These are phyloP conservation scores for Trichonephila inaurata DNA, from an alignment of 1,140 invertebrate genomes.

Conservation along the genomic window DNA sequence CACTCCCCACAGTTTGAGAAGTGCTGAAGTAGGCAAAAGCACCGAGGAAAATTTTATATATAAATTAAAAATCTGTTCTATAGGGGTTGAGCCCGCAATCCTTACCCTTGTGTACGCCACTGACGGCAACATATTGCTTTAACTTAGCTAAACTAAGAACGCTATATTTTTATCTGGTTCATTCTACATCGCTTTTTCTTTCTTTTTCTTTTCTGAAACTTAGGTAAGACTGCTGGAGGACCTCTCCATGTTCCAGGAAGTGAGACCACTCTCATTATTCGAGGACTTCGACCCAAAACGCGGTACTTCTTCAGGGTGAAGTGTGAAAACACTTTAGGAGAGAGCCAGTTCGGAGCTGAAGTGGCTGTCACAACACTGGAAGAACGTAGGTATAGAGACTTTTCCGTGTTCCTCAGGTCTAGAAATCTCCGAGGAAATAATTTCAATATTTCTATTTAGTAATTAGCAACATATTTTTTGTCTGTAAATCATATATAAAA, in stretches of 20 bases:
- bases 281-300: constrained; percentile 89
- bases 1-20: too few species aligned
- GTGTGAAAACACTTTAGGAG: constrained; percentile 95
- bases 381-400: constrained; percentile 84
- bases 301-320: constrained; percentile 95
- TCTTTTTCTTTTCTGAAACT: background rate
- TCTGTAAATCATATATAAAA: background rate
- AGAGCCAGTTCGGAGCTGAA: constrained; percentile 93
- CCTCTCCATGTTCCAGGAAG: constrained; percentile 66
- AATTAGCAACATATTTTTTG: background rate
- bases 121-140: too few species aligned
- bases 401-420: constrained; percentile 22
- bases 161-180: too few species aligned
- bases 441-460: background rate
- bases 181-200: background rate
- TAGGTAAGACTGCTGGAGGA: constrained; percentile 53
- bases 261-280: constrained; percentile 58
- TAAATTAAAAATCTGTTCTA: too few species aligned
- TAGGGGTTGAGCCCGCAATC: too few species aligned
- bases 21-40: too few species aligned
- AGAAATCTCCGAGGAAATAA: background rate
- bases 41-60: too few species aligned
- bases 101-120: too few species aligned
- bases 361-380: constrained; percentile 96
- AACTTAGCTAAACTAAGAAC: too few species aligned